phyloP scores from a whole-genome alignment of 2,113 vertebrate genomes.

The Myrmophylax atrothorax region DNA sequence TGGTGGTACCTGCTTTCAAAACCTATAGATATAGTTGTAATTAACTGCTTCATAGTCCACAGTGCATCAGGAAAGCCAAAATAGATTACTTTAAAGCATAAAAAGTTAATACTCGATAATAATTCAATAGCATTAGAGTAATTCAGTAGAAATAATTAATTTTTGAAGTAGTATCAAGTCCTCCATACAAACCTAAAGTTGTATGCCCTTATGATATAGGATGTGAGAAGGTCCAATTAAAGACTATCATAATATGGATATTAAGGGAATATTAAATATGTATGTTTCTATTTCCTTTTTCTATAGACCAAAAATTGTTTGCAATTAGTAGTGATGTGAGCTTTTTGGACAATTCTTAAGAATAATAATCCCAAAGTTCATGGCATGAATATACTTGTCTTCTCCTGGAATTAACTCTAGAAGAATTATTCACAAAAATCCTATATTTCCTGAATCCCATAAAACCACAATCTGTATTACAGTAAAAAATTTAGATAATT shows the following conservation, averaged over 20 bases:
- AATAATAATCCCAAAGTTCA: background rate
- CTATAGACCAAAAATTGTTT: background rate
- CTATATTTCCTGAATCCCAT: background rate
- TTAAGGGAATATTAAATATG: background rate
- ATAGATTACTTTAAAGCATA: background rate
- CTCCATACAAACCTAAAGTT: background rate
- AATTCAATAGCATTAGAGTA: background rate
- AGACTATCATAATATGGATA: background rate
- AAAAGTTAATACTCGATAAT: background rate
- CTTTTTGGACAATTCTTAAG: background rate
- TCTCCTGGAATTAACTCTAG: background rate
- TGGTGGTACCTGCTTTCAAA: background rate
- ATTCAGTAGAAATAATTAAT: background rate
- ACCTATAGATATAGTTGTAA: background rate
- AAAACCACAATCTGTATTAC: background rate
- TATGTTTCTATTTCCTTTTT: background rate
- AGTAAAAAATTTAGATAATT: background rate
- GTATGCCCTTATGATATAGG: background rate
- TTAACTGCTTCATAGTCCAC: background rate
- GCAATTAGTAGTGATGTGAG: background rate
- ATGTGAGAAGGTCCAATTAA: background rate
- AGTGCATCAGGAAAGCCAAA: background rate
- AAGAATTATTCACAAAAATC: background rate
- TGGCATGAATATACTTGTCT: background rate
- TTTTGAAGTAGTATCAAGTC: background rate